Percentiles rank a stretch among this genome's conserved stretches.
Evolutionary conservation across 2,888 invertebrate species (phyloP).

Genomic region (Cloeon dipterum): DNA sequence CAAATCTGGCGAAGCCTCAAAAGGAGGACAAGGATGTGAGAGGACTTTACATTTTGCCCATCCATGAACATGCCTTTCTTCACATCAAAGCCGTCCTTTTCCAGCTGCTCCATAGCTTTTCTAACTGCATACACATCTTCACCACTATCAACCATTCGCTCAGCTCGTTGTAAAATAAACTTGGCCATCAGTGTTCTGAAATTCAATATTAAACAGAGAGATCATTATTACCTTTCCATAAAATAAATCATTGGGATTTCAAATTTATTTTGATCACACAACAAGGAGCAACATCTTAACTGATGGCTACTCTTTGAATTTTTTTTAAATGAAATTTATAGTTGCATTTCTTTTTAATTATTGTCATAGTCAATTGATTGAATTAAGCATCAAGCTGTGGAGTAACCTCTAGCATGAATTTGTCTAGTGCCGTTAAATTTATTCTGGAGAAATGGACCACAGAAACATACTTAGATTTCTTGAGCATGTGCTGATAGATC

Average conservation of each 20-base stretch:
- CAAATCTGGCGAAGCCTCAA: conserved; percentile 71
- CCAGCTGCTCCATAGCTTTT: conserved; percentile 31
- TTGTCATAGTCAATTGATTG: too few species aligned
- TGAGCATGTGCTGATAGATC: conserved; percentile 46
- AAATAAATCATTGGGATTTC: not conserved
- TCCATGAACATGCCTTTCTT: not conserved
- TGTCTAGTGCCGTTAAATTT: too few species aligned
- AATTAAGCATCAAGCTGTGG: too few species aligned
- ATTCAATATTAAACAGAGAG: too few species aligned
- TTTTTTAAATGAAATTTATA: not conserved
- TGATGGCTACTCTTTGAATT: too few species aligned
- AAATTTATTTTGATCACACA: too few species aligned
- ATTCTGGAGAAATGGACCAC: too few species aligned
- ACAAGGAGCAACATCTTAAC: too few species aligned
- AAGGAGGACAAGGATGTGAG: conserved; percentile 53
- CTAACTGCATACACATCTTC: conserved; percentile 7
- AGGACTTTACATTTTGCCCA: conserved; percentile 18
- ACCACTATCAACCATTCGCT: conserved; percentile 23
- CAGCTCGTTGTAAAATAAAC: conserved; percentile 50
- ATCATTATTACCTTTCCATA: too few species aligned
- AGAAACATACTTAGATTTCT: conserved; percentile 19
- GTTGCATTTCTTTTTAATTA: too few species aligned
- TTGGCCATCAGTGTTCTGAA: conserved; percentile 53
- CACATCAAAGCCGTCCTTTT: not conserved
- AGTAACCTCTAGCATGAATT: too few species aligned